phyloP scores from a whole-genome alignment of 2,797 vertebrate genomes.

The Distichodus sexfasciatus region DNA sequence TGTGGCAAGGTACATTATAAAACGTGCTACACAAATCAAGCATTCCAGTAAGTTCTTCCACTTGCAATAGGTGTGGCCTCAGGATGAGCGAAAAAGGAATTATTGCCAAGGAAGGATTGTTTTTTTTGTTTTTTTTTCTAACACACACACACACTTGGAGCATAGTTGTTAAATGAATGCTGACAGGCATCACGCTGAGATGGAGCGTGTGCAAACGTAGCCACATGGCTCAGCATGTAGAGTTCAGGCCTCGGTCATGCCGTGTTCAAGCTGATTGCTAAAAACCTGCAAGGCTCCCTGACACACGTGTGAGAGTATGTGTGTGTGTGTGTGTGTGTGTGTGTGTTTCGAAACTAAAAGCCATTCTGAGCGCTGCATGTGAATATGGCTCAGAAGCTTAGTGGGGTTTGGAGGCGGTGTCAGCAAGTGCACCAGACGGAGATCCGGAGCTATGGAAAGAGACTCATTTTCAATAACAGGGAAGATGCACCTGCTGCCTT shows the following conservation, averaged over 20 bases:
- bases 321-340: conserved; percentile 13
- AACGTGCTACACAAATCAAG: too few relatives aligned
- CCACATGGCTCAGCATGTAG: conserved; percentile 16
- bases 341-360: conserved; percentile 21
- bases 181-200: conserved; percentile 22
- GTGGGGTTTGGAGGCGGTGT: background rate
- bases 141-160: conserved; percentile 7
- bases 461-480: conserved; percentile 23
- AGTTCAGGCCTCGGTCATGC: conserved; percentile 15
- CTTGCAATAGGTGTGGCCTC: too few relatives aligned
- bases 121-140: conserved; percentile 17
- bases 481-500: background rate
- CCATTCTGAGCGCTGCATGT: conserved; percentile 4
- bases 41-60: too few relatives aligned
- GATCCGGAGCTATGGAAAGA: conserved; percentile 17
- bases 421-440: conserved; percentile 1
- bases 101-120: too few relatives aligned
- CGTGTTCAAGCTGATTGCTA: conserved; percentile 19
- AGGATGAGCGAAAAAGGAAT: background rate
- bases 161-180: conserved; percentile 11
- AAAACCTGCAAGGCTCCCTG: conserved; percentile 16
- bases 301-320: background rate
- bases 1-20: too few relatives aligned
- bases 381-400: background rate
- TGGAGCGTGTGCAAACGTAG: conserved; percentile 22